Percentiles rank a stretch among this genome's conserved stretches.
These are phyloP conservation scores for Aphidius colemani DNA, from an alignment of 2,888 invertebrate genomes.

Conservation along the genomic window DNA sequence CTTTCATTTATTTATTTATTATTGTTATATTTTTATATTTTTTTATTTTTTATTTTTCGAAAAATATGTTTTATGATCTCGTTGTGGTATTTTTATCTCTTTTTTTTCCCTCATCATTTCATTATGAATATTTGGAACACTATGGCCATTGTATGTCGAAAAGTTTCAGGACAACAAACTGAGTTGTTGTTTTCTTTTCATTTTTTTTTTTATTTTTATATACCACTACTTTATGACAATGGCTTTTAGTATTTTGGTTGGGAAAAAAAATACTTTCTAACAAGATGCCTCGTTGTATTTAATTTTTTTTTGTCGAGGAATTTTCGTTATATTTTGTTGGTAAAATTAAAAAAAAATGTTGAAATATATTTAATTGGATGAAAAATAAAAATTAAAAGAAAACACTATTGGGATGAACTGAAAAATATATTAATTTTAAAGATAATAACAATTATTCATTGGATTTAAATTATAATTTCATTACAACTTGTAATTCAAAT, in stretches of 20 bases:
- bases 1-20: no score
- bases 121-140: no score
- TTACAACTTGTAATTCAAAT: no score
- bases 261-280: constrained; percentile 15
- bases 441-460: neutral
- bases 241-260: constrained; percentile 2
- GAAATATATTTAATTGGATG: no score
- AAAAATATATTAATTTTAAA: neutral
- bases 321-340: neutral
- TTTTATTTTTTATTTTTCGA: no score
- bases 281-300: neutral
- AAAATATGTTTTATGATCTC: no score
- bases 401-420: neutral
- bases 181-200: constrained; percentile 1
- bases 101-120: no score
- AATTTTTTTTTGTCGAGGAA: neutral
- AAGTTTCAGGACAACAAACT: constrained; percentile 8
- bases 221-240: neutral
- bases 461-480: no score
- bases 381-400: no score
- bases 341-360: no score
- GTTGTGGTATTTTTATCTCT: no score
- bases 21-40: no score
- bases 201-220: neutral
- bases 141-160: constrained; percentile 1